These are phyloP conservation scores for Heliconius sara DNA, from an alignment of 2,888 invertebrate genomes.

Conservation along the genomic window DNA sequence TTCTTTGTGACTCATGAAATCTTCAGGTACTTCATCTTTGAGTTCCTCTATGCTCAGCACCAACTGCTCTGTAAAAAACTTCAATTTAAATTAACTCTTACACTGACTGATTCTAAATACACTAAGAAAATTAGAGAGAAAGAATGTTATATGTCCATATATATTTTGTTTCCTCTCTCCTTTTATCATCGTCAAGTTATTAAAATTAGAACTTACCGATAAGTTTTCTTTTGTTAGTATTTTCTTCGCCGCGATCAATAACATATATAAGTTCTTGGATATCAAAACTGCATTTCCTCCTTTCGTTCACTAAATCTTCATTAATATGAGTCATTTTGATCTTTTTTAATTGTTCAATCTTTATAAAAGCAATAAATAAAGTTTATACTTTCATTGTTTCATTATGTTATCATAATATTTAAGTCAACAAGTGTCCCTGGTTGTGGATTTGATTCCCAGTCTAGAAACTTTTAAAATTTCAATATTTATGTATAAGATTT, in stretches of 20 bases:
- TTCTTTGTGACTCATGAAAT: slow-evolving; percentile 92
- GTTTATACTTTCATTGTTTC: no score
- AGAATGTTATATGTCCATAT: no score
- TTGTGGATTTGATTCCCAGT: no score
- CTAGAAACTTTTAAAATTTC: no score
- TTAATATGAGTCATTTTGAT: slow-evolving; percentile 69
- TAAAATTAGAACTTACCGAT: slow-evolving; percentile 49
- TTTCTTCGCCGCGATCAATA: slow-evolving; percentile 88
- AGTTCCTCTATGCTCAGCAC: slow-evolving; percentile 62
- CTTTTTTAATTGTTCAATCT: background rate
- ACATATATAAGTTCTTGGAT: slow-evolving; percentile 89
- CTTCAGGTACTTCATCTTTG: slow-evolving; percentile 86
- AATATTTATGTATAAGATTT: no score
- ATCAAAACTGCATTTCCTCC: slow-evolving; percentile 88
- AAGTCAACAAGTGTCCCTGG: no score
- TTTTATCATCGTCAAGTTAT: background rate
- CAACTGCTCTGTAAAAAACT: slow-evolving; percentile 40
- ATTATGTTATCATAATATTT: no score
- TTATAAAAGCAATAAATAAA: no score
- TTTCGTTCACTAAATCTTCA: slow-evolving; percentile 87
- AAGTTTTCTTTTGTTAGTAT: slow-evolving; percentile 85
- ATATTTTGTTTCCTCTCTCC: no score
- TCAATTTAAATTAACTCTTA: no score
- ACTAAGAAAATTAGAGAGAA: no score
- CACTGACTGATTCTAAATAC: background rate